phyloP scores from a whole-genome alignment of 1,140 invertebrate species.

The Acromyrmex charruanus region DNA sequence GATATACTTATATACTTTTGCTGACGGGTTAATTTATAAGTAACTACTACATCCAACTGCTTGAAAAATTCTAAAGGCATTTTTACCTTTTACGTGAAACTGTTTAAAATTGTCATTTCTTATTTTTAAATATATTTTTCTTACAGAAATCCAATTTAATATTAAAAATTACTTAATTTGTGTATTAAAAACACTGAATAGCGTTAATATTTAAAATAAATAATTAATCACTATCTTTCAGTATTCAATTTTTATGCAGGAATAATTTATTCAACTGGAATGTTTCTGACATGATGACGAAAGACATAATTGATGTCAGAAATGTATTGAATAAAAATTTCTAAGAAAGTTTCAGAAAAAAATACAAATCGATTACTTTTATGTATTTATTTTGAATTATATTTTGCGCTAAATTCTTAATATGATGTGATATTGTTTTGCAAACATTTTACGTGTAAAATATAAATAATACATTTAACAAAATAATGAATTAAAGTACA shows the following conservation, averaged over 20 bases:
- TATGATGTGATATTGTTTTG: not conserved
- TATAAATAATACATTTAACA: conserved; percentile 4
- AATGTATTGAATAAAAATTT: not conserved
- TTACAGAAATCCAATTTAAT: not conserved
- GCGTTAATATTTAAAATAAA: no score
- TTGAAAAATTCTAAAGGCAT: not conserved
- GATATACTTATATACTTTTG: conserved; percentile 23
- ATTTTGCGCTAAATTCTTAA: not conserved
- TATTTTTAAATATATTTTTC: not conserved
- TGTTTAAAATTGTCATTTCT: conserved; percentile 5
- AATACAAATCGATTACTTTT: conserved; percentile 8
- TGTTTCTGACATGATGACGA: not conserved
- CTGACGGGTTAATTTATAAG: conserved; percentile 2
- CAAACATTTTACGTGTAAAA: not conserved
- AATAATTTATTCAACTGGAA: not conserved
- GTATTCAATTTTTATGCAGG: not conserved
- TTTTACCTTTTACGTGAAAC: not conserved
- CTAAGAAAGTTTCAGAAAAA: not conserved
- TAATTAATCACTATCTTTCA: no score
- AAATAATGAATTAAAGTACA: not conserved
- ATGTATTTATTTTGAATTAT: not conserved
- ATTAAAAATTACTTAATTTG: no score
- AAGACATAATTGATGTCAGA: not conserved
- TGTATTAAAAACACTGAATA: no score
- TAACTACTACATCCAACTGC: not conserved